Percentiles rank a stretch among this genome's conserved stretches.
These are phyloP conservation scores for Stramonita haemastoma DNA, from an alignment of 2,888 invertebrate genomes.

Conservation along the genomic window DNA sequence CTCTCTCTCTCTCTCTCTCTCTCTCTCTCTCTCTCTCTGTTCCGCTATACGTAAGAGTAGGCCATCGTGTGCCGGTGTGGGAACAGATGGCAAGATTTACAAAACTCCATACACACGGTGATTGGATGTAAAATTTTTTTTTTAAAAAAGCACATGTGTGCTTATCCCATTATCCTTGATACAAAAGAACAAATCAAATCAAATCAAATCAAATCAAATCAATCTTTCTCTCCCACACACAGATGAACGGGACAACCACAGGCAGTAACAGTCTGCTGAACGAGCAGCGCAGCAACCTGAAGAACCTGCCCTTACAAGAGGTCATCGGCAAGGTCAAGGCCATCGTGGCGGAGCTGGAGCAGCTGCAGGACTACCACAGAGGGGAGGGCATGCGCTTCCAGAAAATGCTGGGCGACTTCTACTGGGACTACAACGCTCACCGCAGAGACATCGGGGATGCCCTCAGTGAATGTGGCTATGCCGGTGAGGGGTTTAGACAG, in stretches of 20 bases:
- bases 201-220: too few relatives aligned
- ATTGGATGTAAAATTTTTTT: too few relatives aligned
- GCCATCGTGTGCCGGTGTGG: too few relatives aligned
- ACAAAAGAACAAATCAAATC: too few relatives aligned
- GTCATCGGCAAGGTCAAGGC: slow-evolving; percentile 60
- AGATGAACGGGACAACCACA: slow-evolving; percentile 38
- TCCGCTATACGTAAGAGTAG: too few relatives aligned
- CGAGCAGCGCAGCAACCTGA: slow-evolving; percentile 46
- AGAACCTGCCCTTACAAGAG: slow-evolving; percentile 61
- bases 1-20: not conserved
- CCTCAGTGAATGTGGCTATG: slow-evolving; percentile 65
- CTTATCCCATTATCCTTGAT: too few relatives aligned
- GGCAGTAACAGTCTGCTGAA: slow-evolving; percentile 12
- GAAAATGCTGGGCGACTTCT: slow-evolving; percentile 69
- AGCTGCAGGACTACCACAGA: slow-evolving; percentile 68
- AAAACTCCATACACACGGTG: too few relatives aligned
- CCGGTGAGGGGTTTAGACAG: slow-evolving; percentile 54
- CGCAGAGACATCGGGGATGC: slow-evolving; percentile 62
- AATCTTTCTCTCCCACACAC: not conserved
- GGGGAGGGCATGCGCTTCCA: slow-evolving; percentile 68
- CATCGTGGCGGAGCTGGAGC: slow-evolving; percentile 62
- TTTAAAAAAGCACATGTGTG: too few relatives aligned
- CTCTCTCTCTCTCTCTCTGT: not conserved
- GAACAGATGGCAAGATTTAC: too few relatives aligned
- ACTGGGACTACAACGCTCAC: slow-evolving; percentile 66